Base-by-base conservation (phyloP, 2,113 vertebrate species). In the Lota lota region DNA sequence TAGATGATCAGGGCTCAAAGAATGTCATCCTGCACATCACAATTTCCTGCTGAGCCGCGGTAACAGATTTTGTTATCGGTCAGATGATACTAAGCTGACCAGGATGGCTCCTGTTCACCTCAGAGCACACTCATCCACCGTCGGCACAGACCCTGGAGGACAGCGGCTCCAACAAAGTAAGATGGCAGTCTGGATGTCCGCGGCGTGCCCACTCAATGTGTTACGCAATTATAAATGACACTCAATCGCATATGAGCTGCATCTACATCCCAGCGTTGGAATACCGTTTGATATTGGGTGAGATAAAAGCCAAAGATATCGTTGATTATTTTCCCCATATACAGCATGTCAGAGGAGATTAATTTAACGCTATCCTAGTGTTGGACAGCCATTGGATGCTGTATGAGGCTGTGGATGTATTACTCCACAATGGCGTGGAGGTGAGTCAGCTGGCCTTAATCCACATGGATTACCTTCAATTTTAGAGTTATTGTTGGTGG, bases 211-310 rank as follows among this genome's bases (percentile, higher is more conserved):
- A 87, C 81, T 88, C 81, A 84, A 69, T 85, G 78, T 76, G 85
- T 89, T 86, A 89, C 78, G 79, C 82, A 89, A 90, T 56, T 47
- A 86, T 88, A 85, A 83, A 84, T 88, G 82, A 80, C 80, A 86
- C 87, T 86, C 86, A 86, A 86, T 69, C 68, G 76, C 80, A 80
- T 78, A 85, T 75, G 78, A 70, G 72, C 78, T 75, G 72, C 68
- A 78, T 82, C 83, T 80, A 73, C 50, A 57, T 33, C 24, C 15
- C 16, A 33, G 24, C 16, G n/a, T 40, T 76, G 75, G 63, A 74
- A 76, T 76, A 58, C 59, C 19, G 72, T 68, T 70, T 66, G 71
- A 77, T 66, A 72, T 68, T 67, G 72, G 11, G 54, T 19, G 22
- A 70, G 57, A 64, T 65, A 71, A 19, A 66, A 69, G 50, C 22